Percentiles rank a stretch among this genome's conserved stretches.
Evolutionary conservation across 2,113 vertebrate species (phyloP).

Genomic region (Silurus meridionalis): DNA sequence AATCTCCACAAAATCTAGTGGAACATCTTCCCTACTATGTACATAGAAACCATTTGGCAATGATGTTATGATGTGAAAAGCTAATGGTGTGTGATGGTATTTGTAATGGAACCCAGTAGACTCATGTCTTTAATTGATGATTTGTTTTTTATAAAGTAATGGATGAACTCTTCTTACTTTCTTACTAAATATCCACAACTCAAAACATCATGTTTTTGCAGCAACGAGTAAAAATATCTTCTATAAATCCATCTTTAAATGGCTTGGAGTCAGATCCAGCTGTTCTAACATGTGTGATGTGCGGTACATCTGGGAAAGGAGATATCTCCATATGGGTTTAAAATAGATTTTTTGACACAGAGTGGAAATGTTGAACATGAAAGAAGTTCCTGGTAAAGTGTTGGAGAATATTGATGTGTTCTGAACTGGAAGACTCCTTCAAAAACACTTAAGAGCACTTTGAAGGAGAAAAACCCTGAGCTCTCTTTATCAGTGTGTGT

Average conservation of each 20-base stretch:
- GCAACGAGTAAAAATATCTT: background rate
- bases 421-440: background rate
- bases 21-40: too few species aligned
- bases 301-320: background rate
- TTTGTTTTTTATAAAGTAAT: background rate
- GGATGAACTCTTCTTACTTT: background rate
- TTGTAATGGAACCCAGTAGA: too few species aligned
- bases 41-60: too few species aligned
- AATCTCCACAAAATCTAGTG: too few species aligned
- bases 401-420: background rate
- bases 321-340: slow-evolving; percentile 10
- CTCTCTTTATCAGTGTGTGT: slow-evolving; percentile 37
- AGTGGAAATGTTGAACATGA: background rate
- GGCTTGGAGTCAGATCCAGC: background rate
- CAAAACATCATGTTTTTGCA: background rate
- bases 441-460: background rate
- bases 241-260: background rate
- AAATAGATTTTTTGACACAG: background rate
- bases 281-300: background rate
- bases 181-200: background rate
- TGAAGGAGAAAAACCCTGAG: slow-evolving; percentile 7
- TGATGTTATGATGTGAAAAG: too few species aligned
- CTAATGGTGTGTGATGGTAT: too few species aligned
- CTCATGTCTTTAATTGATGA: background rate
- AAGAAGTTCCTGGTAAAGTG: background rate